Base-by-base conservation (phyloP, 1,140 invertebrate genomes). In the Antheraea pernyi region DNA sequence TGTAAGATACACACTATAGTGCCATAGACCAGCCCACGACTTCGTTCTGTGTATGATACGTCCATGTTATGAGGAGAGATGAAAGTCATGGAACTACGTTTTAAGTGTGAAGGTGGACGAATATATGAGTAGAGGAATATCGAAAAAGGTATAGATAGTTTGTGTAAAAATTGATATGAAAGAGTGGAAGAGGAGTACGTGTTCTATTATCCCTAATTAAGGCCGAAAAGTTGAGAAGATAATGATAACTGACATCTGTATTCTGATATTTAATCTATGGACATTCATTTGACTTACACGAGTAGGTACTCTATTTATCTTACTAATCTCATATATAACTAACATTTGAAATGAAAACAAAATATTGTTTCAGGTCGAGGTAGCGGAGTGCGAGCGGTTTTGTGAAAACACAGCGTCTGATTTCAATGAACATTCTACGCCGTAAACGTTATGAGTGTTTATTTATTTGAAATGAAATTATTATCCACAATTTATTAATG, bases 341-440 rank as follows among this genome's bases (percentile, higher is more conserved):
- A 68, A 60, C 30, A 59, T 64, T 58, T 36, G 22, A 39, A 69
- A 69, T 69, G 68, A 69, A 69, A 69, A 64, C 68, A 64, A 69
- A 69, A 69, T 69, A 69, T 69, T 69, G 61, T 69, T 69, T 69
- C 68, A 69, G 68, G 68, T 61, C 61, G 36, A 62, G 42, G 18
- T 63, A 42, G n/a, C 19, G 46, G 46, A 53, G 46, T 9, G 46
- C 16, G 46, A 16, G 46, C 46, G 68, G 64, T 64, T 69, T 63
- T 64, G 61, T 69, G 68, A 69, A 69, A 69, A 69, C 68, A 69
- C 13, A 53, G 13, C 46, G 46, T 53, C 46, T 53, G 46, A 53
- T 53, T 53, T 53, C 46, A n/a, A 53, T 53, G 6, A 53, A 53
- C 46, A 5, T 53, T 53, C 46, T 53, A 53, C 16, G 2, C 46